Evolutionary conservation across 2,797 vertebrate genomes (phyloP), one percentile per base, ranked within the genome.

Genomic region (Eidolon dupreanum): DNA sequence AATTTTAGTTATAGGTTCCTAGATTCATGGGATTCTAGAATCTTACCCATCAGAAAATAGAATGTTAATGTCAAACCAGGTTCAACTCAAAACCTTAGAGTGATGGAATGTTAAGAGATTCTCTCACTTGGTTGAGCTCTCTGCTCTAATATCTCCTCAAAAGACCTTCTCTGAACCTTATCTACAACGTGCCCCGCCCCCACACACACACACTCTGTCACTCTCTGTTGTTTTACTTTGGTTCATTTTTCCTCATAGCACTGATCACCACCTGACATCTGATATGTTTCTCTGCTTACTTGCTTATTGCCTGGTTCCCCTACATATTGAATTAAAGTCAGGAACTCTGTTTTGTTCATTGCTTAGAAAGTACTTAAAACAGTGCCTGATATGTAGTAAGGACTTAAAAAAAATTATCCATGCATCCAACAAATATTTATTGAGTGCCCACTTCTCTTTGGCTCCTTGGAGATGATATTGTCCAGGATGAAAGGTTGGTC

Each of bases 291-390:
- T 74, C 71, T 90, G 84, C 65, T 74, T 92, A 79, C 83, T 96
- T 97, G 92, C 74, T 97, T 93, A 92, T 66, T 71, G 85, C 46
- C 88, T 68, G 16, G 77, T 85, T 95, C 90, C 66, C 90, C 66
- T n/a, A 71, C 94, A 63, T 9, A 1, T 83, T 86, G 95, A 88
- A 95, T 63, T 91, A 91, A 95, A 88, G 95, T 94, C 96, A 94
- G 83, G 81, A 97, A 90, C 87, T 95, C 84, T 68, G 10, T 87
- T 93, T 77, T 84, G 74, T 91, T 94, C 82, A 38, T 70, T 95
- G 71, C 74, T 86, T 84, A 81, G 66, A 90, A 66, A 74, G 46
- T 87, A 38, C 49, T 92, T 77, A 77, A 78, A 94, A 95, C 84
- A 95, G 79, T 81, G 61, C 49, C 49, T 85, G 71, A 41, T 57